Conservation (phyloP, 2,797 vertebrate genomes). For the Mormyrops attenuatus region DNA sequence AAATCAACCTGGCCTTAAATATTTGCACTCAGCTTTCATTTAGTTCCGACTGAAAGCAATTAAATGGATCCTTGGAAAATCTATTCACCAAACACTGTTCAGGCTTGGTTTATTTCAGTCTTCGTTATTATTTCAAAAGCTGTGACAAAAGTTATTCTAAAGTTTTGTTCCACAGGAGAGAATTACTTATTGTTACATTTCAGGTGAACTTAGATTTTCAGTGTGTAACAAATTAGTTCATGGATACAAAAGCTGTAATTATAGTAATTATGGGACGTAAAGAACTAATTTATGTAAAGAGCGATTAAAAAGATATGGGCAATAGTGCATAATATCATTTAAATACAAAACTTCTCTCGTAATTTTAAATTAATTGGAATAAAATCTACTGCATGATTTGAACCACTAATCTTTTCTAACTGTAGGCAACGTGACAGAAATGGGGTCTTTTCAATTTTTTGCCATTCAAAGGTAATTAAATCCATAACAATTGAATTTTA, state of each 20-base stretch:
- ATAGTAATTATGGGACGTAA: constrained; percentile 68
- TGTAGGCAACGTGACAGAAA: constrained; percentile 84
- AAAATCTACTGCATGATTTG: constrained; percentile 85
- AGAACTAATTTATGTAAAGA: constrained; percentile 52
- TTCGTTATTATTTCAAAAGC: not conserved
- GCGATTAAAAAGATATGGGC: constrained; percentile 60
- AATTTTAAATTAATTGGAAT: constrained; percentile 95
- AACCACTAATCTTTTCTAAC: constrained; percentile 80
- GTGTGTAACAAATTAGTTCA: constrained; percentile 30
- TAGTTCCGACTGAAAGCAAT: constrained; percentile 8
- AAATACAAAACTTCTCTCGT: constrained; percentile 79
- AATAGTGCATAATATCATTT: constrained; percentile 73
- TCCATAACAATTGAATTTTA: constrained; percentile 91
- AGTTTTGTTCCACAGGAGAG: constrained; percentile 27
- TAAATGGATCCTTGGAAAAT: constrained; percentile 19
- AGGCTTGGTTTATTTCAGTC: not conserved
- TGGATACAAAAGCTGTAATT: constrained; percentile 63
- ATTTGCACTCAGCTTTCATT: constrained; percentile 1
- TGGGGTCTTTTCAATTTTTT: constrained; percentile 66
- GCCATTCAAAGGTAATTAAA: constrained; percentile 96
- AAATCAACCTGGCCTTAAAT: constrained; percentile 6
- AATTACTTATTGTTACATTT: constrained; percentile 48
- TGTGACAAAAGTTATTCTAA: not conserved
- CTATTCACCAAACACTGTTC: constrained; percentile 1
- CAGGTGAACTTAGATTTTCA: constrained; percentile 51